Percentiles rank a stretch among this genome's conserved stretches.
phyloP scores from a whole-genome alignment of 64 coral and sea anemone genomes.

The Hydrozoanthus tunicans region DNA sequence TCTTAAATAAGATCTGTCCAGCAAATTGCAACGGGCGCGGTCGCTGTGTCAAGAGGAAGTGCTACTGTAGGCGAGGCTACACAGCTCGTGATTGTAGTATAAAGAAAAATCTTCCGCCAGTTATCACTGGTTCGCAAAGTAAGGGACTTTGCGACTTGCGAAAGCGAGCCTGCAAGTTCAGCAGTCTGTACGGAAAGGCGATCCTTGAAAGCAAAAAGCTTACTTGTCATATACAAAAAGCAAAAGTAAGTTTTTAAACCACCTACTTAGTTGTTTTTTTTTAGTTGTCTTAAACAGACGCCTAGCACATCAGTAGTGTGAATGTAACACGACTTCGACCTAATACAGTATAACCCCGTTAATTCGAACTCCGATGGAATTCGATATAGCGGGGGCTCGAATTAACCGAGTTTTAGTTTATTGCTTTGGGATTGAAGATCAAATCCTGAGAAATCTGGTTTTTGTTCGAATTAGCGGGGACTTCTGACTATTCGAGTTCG shows the following conservation, averaged over 20 bases:
- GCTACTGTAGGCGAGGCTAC: constrained; percentile 65
- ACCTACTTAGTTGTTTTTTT: not conserved
- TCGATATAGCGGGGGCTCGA: too few species aligned
- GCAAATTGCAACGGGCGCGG: constrained; percentile 78
- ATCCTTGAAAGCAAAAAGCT: constrained; percentile 74
- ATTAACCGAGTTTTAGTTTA: too few species aligned
- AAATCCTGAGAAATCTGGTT: too few species aligned
- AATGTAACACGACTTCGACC: too few species aligned
- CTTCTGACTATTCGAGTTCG: too few species aligned
- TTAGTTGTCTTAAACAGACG: not conserved
- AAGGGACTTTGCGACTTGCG: constrained; percentile 85
- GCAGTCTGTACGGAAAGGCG: constrained; percentile 72
- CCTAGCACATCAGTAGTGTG: too few species aligned
- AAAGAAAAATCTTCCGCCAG: constrained; percentile 64
- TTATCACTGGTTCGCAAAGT: constrained; percentile 58
- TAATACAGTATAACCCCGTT: too few species aligned
- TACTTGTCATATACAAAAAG: constrained; percentile 83
- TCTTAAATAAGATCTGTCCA: constrained; percentile 71
- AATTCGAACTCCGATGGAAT: too few species aligned
- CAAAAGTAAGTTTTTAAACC: constrained; percentile 41
- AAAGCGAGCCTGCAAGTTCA: constrained; percentile 74
- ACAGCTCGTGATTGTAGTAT: constrained; percentile 75
- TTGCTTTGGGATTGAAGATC: too few species aligned
- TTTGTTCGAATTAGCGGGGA: too few species aligned
- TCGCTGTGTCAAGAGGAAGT: constrained; percentile 71